phyloP scores from a whole-genome alignment of 1,140 invertebrate species.

The Drosophila varians region DNA sequence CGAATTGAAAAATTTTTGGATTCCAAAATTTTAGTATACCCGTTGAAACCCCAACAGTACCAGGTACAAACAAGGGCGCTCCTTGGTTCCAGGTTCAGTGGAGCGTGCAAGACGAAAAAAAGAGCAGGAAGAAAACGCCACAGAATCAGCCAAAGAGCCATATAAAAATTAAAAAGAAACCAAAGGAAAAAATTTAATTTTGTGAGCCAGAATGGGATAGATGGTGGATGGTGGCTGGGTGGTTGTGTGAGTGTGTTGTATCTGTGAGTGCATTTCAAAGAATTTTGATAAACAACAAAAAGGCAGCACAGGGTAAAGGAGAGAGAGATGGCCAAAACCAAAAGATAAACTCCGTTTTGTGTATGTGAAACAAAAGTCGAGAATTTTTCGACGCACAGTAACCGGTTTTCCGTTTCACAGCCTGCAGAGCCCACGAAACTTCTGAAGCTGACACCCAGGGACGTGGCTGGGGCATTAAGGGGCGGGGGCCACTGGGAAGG shows the following conservation, averaged over 20 bases:
- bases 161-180: slow-evolving; percentile 70
- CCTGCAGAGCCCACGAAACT: slow-evolving; percentile 24
- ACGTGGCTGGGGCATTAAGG: background rate
- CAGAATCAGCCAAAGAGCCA: slow-evolving; percentile 65
- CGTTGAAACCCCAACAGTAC: background rate
- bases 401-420: slow-evolving; percentile 64
- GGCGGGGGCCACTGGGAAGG: background rate
- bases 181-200: slow-evolving; percentile 63
- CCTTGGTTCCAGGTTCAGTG: slow-evolving; percentile 57
- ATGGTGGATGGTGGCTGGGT: background rate
- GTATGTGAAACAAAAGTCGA: slow-evolving; percentile 79
- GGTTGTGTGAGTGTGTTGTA: background rate
- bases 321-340: slow-evolving; percentile 28
- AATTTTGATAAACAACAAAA: slow-evolving; percentile 75
- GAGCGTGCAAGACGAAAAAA: slow-evolving; percentile 57
- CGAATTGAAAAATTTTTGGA: background rate
- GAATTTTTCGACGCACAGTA: slow-evolving; percentile 66
- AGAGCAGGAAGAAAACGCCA: slow-evolving; percentile 71
- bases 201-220: slow-evolving; percentile 50
- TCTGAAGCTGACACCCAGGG: slow-evolving; percentile 20
- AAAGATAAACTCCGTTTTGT: slow-evolving; percentile 70
- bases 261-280: slow-evolving; percentile 75
- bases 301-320: slow-evolving; percentile 8
- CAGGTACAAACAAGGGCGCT: slow-evolving; percentile 11
- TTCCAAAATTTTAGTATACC: background rate